Conservation (phyloP, 1,140 invertebrate species). For the Palaemon carinicauda region DNA sequence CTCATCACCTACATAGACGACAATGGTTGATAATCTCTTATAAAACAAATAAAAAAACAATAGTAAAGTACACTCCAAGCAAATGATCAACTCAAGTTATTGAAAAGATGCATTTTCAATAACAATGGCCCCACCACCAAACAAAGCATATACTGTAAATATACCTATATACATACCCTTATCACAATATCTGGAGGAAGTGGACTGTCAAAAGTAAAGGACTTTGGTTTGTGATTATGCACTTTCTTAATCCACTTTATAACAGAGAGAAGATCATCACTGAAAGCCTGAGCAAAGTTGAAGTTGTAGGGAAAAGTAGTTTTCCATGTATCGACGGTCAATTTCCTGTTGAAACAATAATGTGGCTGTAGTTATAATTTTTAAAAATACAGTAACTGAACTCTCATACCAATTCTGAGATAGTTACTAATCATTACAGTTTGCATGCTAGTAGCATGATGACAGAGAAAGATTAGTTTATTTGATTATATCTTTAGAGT, state of each 20-base stretch:
- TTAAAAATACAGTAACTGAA: background rate
- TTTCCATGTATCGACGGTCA: constrained; percentile 76
- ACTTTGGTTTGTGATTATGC: constrained; percentile 77
- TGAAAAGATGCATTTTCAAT: background rate
- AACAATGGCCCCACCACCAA: background rate
- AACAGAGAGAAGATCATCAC: constrained; percentile 87
- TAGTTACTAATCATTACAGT: too few species aligned
- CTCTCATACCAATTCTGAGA: too few species aligned
- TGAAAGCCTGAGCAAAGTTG: constrained; percentile 90
- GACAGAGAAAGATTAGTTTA: too few species aligned
- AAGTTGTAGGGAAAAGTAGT: constrained; percentile 91
- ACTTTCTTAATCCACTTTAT: constrained; percentile 92
- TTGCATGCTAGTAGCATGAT: too few species aligned
- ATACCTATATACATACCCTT: constrained; percentile 71
- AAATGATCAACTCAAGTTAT: too few species aligned
- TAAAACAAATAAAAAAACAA: too few species aligned
- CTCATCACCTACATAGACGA: too few species aligned
- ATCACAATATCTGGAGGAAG: constrained; percentile 88
- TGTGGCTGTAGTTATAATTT: background rate
- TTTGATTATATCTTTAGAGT: too few species aligned
- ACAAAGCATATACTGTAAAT: background rate
- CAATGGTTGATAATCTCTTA: too few species aligned
- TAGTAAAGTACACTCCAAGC: too few species aligned
- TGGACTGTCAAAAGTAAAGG: constrained; percentile 73
- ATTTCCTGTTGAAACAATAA: constrained; percentile 62